Evolutionary conservation across 1,140 invertebrate species (phyloP).

Genomic region (Neotoxoptera formosana): DNA sequence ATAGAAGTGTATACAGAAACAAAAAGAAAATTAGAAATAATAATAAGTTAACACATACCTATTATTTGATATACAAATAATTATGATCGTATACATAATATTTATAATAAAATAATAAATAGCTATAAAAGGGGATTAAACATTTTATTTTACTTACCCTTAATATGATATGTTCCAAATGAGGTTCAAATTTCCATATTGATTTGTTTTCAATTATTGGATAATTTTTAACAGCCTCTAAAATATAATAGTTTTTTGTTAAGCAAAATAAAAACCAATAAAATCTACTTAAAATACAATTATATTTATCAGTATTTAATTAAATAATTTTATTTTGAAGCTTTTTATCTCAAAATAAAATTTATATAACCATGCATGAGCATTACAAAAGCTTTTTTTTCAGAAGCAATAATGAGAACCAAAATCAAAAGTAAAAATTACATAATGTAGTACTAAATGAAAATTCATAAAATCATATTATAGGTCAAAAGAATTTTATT

Average conservation of each 20-base stretch:
- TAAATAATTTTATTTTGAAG: neutral
- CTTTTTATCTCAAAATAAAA: neutral
- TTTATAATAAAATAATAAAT: no score
- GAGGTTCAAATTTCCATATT: neutral
- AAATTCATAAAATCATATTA: no score
- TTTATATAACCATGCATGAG: neutral
- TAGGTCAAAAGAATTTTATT: neutral
- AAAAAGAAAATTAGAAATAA: neutral
- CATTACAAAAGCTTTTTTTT: neutral
- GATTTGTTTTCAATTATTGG: slow-evolving; percentile 36
- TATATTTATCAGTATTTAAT: neutral
- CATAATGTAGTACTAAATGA: neutral
- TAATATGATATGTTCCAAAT: neutral
- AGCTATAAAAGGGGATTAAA: neutral
- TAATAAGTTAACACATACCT: neutral
- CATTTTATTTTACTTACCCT: slow-evolving; percentile 19
- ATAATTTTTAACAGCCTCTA: slow-evolving; percentile 38
- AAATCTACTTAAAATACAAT: neutral
- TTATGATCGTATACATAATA: neutral
- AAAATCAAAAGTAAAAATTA: neutral
- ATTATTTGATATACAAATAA: neutral
- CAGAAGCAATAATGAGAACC: slow-evolving; percentile 26
- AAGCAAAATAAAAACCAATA: neutral
- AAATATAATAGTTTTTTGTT: slow-evolving; percentile 19
- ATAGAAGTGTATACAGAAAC: neutral